phyloP scores from a whole-genome alignment of 2,797 vertebrate species.

The Echiichthys vipera region DNA sequence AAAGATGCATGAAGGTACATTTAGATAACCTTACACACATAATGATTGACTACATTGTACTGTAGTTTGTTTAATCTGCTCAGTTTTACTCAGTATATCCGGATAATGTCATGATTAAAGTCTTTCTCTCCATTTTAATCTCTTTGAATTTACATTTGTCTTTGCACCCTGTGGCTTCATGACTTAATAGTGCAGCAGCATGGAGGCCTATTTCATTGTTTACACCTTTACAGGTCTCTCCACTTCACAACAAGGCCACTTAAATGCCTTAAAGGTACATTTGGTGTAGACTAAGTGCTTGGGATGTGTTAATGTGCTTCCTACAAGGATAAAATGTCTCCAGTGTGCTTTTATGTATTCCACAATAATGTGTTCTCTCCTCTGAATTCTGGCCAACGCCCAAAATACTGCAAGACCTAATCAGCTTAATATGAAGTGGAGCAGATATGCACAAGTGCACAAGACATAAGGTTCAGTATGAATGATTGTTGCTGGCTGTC shows the following conservation, averaged over 20 bases:
- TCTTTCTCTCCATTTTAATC: constrained; percentile 5
- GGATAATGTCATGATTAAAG: neutral
- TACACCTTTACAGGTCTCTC: constrained; percentile 34
- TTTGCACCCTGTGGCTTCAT: constrained; percentile 9
- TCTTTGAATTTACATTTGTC: constrained; percentile 8
- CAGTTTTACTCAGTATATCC: constrained; percentile 5
- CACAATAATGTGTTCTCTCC: constrained; percentile 49
- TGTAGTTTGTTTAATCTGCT: neutral
- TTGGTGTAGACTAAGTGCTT: constrained; percentile 45
- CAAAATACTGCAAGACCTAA: constrained; percentile 57
- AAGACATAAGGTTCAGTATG: constrained; percentile 36
- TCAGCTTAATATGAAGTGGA: constrained; percentile 63
- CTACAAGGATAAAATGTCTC: constrained; percentile 62
- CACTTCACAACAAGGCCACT: constrained; percentile 48
- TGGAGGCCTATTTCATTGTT: constrained; percentile 34
- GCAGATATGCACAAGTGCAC: constrained; percentile 50
- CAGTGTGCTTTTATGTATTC: constrained; percentile 56
- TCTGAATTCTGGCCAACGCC: constrained; percentile 50
- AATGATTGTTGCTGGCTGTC: constrained; percentile 25
- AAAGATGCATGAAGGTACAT: constrained; percentile 5
- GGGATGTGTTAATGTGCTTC: constrained; percentile 49
- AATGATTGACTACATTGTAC: neutral
- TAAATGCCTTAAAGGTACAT: constrained; percentile 57
- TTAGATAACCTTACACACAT: constrained; percentile 21
- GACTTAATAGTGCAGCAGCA: constrained; percentile 18